Conservation (phyloP, 2,797 vertebrate genomes). For the Rhodeus uyekii region DNA sequence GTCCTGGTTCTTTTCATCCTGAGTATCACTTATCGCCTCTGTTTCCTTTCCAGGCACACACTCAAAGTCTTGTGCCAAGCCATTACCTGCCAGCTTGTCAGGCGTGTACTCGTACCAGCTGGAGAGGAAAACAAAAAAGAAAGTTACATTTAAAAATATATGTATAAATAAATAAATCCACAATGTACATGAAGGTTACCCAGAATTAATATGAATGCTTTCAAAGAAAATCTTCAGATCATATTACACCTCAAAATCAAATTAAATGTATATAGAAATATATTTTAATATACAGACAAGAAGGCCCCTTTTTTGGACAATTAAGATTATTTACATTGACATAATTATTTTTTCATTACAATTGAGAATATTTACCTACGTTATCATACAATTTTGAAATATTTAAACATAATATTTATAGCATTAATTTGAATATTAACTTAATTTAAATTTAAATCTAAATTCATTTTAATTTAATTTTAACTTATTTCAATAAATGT, state of each 20-base stretch:
- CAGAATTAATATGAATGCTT: background rate
- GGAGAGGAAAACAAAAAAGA: background rate
- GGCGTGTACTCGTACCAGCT: slow-evolving; percentile 55
- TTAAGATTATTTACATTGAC: background rate
- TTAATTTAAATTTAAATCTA: no score
- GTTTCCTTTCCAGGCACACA: slow-evolving; percentile 34
- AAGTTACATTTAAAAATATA: no score
- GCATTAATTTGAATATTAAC: background rate
- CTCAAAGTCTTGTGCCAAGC: slow-evolving; percentile 15
- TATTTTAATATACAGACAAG: background rate
- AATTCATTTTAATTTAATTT: background rate
- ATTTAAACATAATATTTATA: background rate
- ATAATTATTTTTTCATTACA: background rate
- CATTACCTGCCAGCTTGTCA: slow-evolving; percentile 37
- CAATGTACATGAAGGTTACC: background rate
- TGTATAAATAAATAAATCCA: no score
- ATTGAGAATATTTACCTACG: background rate
- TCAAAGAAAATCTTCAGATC: background rate
- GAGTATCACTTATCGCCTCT: slow-evolving; percentile 9
- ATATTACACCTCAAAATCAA: background rate
- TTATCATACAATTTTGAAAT: background rate
- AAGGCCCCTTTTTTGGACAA: background rate
- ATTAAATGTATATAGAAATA: no score
- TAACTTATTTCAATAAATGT: background rate
- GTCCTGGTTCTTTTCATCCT: slow-evolving; percentile 11